Percentiles rank a stretch among this genome's conserved stretches.
Conservation (phyloP, 2,113 vertebrate genomes). For the Rhinoderma darwinii region DNA sequence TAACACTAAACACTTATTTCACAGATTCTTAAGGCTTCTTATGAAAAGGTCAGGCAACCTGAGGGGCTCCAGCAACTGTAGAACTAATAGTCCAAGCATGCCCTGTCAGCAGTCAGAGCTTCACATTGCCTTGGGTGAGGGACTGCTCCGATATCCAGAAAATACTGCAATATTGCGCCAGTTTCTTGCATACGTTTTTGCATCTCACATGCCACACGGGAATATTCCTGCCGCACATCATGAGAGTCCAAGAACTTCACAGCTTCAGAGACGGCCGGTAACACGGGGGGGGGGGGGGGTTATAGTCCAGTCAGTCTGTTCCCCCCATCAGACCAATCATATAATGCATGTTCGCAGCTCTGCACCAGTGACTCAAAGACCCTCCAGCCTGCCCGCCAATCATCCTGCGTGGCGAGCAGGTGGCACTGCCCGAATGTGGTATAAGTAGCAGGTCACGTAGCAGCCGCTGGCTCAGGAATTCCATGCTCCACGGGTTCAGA, state of each 20-base stretch:
- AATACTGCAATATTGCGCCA: conserved; percentile 34
- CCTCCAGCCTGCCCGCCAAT: not conserved
- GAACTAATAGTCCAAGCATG: not conserved
- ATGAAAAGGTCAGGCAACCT: conserved; percentile 11
- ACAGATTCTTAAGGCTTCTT: conserved; percentile 38
- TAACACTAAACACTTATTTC: conserved; percentile 18
- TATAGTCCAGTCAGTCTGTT: too few species aligned
- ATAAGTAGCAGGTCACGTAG: not conserved
- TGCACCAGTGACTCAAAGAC: not conserved
- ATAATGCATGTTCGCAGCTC: not conserved
- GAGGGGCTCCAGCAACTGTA: not conserved
- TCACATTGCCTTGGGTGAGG: not conserved
- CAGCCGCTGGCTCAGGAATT: not conserved
- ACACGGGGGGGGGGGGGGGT: not conserved
- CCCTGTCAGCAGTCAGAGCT: not conserved
- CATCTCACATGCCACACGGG: conserved; percentile 9
- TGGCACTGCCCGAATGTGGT: not conserved
- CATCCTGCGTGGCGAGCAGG: not conserved
- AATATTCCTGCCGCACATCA: not conserved
- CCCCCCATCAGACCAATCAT: not conserved
- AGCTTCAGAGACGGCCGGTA: not conserved
- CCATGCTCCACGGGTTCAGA: not conserved
- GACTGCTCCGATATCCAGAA: not conserved
- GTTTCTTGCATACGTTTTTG: conserved; percentile 18
- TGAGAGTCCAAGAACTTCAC: conserved; percentile 14